Evolutionary conservation across 23 tunicate genomes (phyloP).

Genomic region (Oikopleura dioica): DNA sequence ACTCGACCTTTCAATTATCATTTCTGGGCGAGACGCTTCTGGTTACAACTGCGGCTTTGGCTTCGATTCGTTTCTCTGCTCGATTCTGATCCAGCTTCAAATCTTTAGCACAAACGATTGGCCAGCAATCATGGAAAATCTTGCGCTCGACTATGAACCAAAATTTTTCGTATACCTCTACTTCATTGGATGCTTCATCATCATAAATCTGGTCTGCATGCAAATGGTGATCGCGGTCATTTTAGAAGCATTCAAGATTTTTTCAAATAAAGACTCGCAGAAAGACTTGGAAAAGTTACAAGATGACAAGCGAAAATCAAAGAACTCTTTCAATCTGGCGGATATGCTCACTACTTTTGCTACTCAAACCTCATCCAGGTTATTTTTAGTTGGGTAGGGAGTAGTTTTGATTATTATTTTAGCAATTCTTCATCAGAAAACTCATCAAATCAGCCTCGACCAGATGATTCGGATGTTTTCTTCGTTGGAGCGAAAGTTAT

Average conservation of each 20-base stretch:
- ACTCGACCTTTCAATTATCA: not conserved
- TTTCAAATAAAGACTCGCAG: slow-evolving; percentile 28
- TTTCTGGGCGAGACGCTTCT: not conserved
- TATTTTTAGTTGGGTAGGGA: too few relatives aligned
- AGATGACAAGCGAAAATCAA: not conserved
- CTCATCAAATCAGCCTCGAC: not conserved
- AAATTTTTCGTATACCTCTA: slow-evolving; percentile 17
- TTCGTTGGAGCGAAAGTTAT: not conserved
- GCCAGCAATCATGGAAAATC: slow-evolving; percentile 87
- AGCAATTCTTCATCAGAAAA: too few relatives aligned
- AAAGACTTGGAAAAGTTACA: not conserved
- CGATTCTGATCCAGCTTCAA: slow-evolving; percentile 57
- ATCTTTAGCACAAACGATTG: slow-evolving; percentile 85
- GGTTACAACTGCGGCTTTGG: slow-evolving; percentile 62
- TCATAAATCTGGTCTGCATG: slow-evolving; percentile 88
- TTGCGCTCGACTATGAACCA: slow-evolving; percentile 42
- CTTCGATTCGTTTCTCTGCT: slow-evolving; percentile 64
- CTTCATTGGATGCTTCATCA: slow-evolving; percentile 44
- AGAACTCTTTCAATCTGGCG: not conserved
- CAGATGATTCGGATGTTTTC: not conserved
- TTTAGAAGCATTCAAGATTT: slow-evolving; percentile 78
- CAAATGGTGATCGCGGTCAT: slow-evolving; percentile 81
- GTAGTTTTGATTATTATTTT: too few relatives aligned
- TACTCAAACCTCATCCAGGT: too few relatives aligned
- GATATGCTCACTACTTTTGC: too few relatives aligned